Evolutionary conservation across 1,140 invertebrate genomes (phyloP).

Genomic region (Pseudachorutes palmiensis): DNA sequence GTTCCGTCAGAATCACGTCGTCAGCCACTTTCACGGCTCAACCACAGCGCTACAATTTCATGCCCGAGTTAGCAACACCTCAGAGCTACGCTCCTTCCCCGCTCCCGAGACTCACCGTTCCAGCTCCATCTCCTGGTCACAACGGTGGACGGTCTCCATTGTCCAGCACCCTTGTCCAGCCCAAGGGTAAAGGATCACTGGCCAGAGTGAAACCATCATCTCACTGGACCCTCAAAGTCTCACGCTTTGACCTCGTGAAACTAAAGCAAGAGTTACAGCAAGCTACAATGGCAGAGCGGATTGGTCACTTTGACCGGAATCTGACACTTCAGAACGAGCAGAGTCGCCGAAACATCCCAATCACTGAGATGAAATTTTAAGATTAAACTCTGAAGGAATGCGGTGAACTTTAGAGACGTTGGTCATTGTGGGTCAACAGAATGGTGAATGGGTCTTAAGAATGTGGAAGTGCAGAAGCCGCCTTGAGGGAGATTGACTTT

Average conservation of each 20-base stretch:
- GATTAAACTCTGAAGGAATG: too few species aligned
- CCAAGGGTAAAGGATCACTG: too few species aligned
- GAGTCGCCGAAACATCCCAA: neutral
- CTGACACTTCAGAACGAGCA: neutral
- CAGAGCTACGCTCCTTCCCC: neutral
- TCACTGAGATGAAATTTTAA: neutral
- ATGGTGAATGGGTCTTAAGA: too few species aligned
- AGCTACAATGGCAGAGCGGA: neutral
- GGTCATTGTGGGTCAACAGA: too few species aligned
- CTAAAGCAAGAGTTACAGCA: neutral
- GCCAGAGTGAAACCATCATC: too few species aligned
- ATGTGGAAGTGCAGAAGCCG: too few species aligned
- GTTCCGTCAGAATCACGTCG: too few species aligned
- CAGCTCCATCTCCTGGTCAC: neutral
- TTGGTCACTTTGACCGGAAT: neutral
- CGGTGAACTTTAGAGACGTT: too few species aligned
- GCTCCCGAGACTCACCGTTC: neutral
- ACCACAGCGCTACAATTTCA: neutral
- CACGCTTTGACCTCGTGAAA: neutral
- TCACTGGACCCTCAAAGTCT: neutral
- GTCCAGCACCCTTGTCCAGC: too few species aligned
- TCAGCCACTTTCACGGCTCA: neutral
- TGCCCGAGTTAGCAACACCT: neutral
- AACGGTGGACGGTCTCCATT: too few species aligned
- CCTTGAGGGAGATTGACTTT: too few species aligned